Conservation (phyloP, 2,888 invertebrate genomes). For the Acleris laterana region DNA sequence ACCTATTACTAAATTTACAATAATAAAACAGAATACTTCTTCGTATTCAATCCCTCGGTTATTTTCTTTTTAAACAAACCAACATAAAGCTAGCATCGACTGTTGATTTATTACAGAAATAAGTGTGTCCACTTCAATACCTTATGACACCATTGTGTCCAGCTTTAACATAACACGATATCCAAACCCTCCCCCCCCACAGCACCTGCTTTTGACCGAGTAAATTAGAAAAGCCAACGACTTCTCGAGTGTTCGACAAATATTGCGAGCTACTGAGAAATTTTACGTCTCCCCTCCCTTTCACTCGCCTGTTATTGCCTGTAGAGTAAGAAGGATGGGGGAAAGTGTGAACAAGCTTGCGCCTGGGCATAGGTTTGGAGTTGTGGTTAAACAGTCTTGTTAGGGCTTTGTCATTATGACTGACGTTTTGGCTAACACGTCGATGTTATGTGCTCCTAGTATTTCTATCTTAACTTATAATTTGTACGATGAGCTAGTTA, state of each 20-base stretch:
- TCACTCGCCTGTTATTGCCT: constrained; percentile 40
- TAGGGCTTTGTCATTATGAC: constrained; percentile 28
- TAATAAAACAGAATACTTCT: not conserved
- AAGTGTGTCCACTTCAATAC: not conserved
- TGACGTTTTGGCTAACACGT: constrained; percentile 3
- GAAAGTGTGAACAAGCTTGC: constrained; percentile 66
- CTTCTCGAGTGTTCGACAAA: constrained; percentile 35
- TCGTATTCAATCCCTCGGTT: too few relatives aligned
- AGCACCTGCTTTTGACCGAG: constrained; percentile 51
- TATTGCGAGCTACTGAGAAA: constrained; percentile 67
- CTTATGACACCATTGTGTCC: constrained; percentile 1
- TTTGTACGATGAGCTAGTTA: too few relatives aligned
- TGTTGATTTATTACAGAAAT: not conserved
- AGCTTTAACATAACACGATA: not conserved
- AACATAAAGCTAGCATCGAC: too few relatives aligned
- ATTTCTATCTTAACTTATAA: too few relatives aligned
- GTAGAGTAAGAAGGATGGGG: constrained; percentile 45
- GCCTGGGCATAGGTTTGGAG: constrained; percentile 46
- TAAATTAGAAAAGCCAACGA: constrained; percentile 57
- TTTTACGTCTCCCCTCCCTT: constrained; percentile 54
- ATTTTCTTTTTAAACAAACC: too few relatives aligned
- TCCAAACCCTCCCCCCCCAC: constrained; percentile 5
- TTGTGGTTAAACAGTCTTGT: constrained; percentile 34
- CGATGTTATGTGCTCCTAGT: not conserved
- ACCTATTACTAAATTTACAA: too few relatives aligned